phyloP scores from a whole-genome alignment of 2,113 vertebrate genomes.

The Lonchura striata region DNA sequence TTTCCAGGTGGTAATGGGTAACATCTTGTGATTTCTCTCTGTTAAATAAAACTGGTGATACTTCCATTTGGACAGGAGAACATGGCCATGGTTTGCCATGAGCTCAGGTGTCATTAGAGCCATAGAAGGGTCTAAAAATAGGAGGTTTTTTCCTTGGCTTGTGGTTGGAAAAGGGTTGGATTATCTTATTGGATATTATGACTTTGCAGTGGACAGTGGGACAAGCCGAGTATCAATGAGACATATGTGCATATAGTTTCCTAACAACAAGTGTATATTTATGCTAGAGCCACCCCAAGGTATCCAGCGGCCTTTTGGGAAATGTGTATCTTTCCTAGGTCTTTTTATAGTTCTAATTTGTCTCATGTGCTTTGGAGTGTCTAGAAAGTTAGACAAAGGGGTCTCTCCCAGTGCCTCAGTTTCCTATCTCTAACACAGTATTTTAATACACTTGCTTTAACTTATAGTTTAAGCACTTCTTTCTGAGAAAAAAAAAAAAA shows the following conservation, averaged over 20 bases:
- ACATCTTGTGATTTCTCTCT: background rate
- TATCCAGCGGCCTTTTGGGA: background rate
- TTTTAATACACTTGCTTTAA: background rate
- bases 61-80: background rate
- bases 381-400: background rate
- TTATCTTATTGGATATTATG: background rate
- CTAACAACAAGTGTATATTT: background rate
- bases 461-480: background rate
- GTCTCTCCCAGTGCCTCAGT: background rate
- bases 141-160: background rate
- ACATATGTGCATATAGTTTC: background rate
- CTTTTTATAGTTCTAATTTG: background rate
- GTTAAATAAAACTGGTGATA: background rate
- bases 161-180: background rate
- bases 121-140: background rate
- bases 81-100: background rate
- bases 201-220: background rate
- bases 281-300: background rate
- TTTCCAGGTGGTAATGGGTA: background rate
- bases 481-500: background rate
- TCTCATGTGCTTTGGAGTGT: background rate
- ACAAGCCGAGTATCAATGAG: background rate
- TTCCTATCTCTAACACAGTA: background rate
- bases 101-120: background rate
- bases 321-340: background rate